These are phyloP conservation scores for Varanus komodoensis DNA, from an alignment of 2,113 vertebrate genomes.

Conservation along the genomic window DNA sequence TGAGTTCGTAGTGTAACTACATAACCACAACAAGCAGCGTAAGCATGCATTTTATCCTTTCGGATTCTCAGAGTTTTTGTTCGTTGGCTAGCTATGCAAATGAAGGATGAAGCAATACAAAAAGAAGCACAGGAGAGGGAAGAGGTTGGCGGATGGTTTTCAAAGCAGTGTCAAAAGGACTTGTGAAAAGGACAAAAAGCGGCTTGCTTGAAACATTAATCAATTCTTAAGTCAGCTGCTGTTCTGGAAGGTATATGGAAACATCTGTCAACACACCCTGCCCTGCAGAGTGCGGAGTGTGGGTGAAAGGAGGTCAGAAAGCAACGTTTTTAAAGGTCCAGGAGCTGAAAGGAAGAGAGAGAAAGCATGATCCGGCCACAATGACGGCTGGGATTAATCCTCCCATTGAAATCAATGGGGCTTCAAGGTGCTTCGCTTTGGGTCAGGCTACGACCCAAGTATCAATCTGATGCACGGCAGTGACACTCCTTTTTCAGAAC, in stretches of 20 bases:
- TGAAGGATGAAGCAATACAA: conserved; percentile 53
- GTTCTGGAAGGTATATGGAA: conserved; percentile 45
- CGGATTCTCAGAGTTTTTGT: background rate
- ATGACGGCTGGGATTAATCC: no score
- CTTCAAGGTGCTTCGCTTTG: background rate
- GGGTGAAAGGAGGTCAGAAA: conserved; percentile 17
- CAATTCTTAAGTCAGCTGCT: background rate
- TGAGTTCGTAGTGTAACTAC: background rate
- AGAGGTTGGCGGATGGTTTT: conserved; percentile 21
- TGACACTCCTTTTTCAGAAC: conserved; percentile 66
- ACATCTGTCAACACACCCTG: conserved; percentile 49
- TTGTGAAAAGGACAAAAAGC: conserved; percentile 17
- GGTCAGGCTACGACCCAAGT: conserved; percentile 6
- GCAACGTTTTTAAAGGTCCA: background rate
- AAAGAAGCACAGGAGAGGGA: conserved; percentile 20
- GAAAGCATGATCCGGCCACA: background rate
- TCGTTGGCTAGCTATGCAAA: conserved; percentile 55
- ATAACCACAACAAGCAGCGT: background rate
- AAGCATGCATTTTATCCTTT: background rate
- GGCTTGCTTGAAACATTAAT: conserved; percentile 20
- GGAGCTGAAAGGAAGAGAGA: background rate
- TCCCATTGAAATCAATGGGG: background rate
- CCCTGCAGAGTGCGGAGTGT: conserved; percentile 39
- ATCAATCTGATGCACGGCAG: conserved; percentile 60
- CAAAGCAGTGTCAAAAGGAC: conserved; percentile 34